A percentile compares a stretch with the other conserved stretches of the same genome.
phyloP scores from a whole-genome alignment of 1,140 invertebrate genomes.

The Periplaneta americana region DNA sequence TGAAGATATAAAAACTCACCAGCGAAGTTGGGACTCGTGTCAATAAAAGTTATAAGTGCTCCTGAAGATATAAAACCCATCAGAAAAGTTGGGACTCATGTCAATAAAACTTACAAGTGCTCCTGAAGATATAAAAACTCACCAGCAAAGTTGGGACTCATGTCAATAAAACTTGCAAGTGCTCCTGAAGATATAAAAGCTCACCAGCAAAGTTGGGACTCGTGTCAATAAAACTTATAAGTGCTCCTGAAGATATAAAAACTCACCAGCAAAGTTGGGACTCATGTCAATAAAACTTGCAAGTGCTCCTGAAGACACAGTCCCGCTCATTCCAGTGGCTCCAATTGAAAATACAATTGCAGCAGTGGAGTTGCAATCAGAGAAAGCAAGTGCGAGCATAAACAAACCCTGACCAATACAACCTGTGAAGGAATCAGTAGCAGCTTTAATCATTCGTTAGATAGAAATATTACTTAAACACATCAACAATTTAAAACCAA shows the following conservation, averaged over 20 bases:
- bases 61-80: no score
- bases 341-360: constrained; percentile 54
- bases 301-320: constrained; percentile 56
- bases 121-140: constrained; percentile 45
- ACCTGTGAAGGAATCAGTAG: constrained; percentile 34
- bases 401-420: constrained; percentile 47
- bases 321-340: constrained; percentile 55
- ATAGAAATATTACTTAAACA: no score
- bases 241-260: not conserved
- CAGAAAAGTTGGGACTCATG: constrained; percentile 61
- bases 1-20: no score
- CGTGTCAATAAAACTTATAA: no score
- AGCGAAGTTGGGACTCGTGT: no score
- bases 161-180: constrained; percentile 54
- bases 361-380: constrained; percentile 52
- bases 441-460: no score
- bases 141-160: constrained; percentile 63
- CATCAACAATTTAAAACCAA: no score
- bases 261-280: constrained; percentile 58
- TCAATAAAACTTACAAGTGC: constrained; percentile 56
- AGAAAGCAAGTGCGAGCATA: constrained; percentile 53
- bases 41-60: no score
- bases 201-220: no score
- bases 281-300: constrained; percentile 58
- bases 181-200: constrained; percentile 59